Base-by-base conservation (phyloP, 2,113 vertebrate species). In the Eulemur macaco region DNA sequence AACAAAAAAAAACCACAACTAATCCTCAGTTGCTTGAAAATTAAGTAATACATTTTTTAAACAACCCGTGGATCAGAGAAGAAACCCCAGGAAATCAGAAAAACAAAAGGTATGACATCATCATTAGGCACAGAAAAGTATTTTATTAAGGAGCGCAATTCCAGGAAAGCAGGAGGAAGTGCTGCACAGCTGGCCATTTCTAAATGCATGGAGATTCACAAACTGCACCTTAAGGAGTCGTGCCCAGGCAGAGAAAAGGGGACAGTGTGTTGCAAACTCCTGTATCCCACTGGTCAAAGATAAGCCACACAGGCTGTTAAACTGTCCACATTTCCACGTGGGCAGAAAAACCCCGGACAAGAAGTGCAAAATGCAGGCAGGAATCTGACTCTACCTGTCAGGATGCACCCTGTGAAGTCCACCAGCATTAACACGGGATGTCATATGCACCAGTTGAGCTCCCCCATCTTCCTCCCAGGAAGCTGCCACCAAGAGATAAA, bases 71-170 rank as follows among this genome's bases (percentile, higher is more conserved):
- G 29, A 47, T 12, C 18, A 60, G 0, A 23, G 3, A 50, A 93
- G 34, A 88, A 80, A 90, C 74, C 9, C n/a, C 64, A 88, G 80
- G 34, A 84, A 60, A 80, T 71, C 27, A 39, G 74, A 71, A 66
- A 31, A 76, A 86, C 34, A 88, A 73, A 83, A 77, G 23, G 10
- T 25, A 37, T 68, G 87, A 47, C 42, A 71, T 76, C 20, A 74
- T 64, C 47, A 39, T 86, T 12, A 89, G 63, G 23, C 42, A 80
- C 21, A 68, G 73, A 58, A 39, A 29, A 54, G 25, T 21, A 29
- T 92, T 76, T 71, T 39, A 29, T 13, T 77, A 96, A 94, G 39
- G 23, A 87, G 56, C 9, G 1, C 3, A 8, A 39, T 96, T 95
- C 83, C 25, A 89, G 86, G n/a, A 91, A 93, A 94, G 47, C 27